These are phyloP conservation scores for Trachelus troglodyta DNA, from an alignment of 2,888 invertebrate species.

Conservation along the genomic window DNA sequence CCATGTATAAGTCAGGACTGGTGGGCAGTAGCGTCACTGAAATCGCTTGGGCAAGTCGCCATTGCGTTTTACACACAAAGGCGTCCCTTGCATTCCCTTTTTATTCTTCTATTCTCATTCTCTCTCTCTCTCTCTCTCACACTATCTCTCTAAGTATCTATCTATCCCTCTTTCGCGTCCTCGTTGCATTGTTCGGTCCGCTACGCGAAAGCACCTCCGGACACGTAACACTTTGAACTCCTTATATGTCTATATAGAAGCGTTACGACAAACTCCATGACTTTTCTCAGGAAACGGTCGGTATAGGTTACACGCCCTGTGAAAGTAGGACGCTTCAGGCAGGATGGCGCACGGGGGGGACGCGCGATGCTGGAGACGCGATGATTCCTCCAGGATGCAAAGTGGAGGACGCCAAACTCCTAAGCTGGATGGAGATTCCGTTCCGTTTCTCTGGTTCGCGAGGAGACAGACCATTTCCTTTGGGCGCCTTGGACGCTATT, in stretches of 20 bases:
- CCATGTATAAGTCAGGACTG: not conserved
- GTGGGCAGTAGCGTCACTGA: not conserved
- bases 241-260: not conserved
- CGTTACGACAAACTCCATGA: not conserved
- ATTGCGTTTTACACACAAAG: conserved; percentile 6
- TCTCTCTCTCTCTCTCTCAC: conserved; percentile 14
- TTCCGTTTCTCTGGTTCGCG: not conserved
- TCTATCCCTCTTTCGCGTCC: conserved; percentile 10
- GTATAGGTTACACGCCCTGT: not conserved
- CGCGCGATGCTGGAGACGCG: not conserved
- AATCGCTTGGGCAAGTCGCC: not conserved
- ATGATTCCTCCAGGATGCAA: not conserved
- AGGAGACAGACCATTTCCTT: not conserved
- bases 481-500: not conserved
- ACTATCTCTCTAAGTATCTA: not conserved
- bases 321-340: not conserved
- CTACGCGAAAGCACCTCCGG: not conserved
- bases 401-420: not conserved
- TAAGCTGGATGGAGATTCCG: not conserved
- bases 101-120: conserved; percentile 11
- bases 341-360: too few species aligned
- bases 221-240: not conserved
- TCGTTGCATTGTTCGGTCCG: not conserved
- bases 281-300: not conserved
- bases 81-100: conserved; percentile 6